Conservation (phyloP, 2,113 vertebrate species). For the Lepus americanus region DNA sequence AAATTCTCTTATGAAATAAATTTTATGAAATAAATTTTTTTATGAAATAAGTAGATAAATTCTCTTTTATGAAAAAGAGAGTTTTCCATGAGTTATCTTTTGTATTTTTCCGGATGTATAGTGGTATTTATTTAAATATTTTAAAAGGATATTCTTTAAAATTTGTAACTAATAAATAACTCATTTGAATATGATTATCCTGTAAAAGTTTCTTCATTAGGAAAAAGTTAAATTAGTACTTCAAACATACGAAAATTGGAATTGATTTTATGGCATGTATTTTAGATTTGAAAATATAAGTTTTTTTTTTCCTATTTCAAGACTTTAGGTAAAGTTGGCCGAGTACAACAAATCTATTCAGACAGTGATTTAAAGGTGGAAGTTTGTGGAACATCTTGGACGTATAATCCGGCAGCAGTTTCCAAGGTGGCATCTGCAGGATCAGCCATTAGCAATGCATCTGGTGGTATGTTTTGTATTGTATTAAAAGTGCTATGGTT, state of each 20-base stretch:
- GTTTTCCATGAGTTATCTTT: conserved; percentile 31
- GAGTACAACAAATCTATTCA: conserved; percentile 99
- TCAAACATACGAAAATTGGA: not conserved
- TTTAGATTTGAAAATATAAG: conserved; percentile 59
- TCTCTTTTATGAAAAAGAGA: not conserved
- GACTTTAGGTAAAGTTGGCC: conserved; percentile 99
- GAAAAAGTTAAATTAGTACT: conserved; percentile 45
- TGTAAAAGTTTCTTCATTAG: conserved; percentile 18
- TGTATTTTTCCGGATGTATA: conserved; percentile 3
- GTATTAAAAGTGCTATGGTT: conserved; percentile 38
- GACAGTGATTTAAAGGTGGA: conserved; percentile 99
- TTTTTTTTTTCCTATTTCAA: conserved; percentile 81
- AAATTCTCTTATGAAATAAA: no score
- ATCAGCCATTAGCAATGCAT: conserved; percentile 97
- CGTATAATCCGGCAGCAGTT: conserved; percentile 98
- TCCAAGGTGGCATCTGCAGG: conserved; percentile 98
- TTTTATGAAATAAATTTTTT: no score
- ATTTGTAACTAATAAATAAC: conserved; percentile 27
- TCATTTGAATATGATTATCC: conserved; percentile 25
- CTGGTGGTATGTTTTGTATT: conserved; percentile 92
- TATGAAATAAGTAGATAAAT: no score
- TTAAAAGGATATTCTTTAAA: conserved; percentile 14
- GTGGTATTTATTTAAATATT: conserved; percentile 30
- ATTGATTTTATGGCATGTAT: conserved; percentile 29
- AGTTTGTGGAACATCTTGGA: conserved; percentile 99